Evolutionary conservation across 2,888 invertebrate genomes (phyloP).

Genomic region (Drosophila hamatofila): DNA sequence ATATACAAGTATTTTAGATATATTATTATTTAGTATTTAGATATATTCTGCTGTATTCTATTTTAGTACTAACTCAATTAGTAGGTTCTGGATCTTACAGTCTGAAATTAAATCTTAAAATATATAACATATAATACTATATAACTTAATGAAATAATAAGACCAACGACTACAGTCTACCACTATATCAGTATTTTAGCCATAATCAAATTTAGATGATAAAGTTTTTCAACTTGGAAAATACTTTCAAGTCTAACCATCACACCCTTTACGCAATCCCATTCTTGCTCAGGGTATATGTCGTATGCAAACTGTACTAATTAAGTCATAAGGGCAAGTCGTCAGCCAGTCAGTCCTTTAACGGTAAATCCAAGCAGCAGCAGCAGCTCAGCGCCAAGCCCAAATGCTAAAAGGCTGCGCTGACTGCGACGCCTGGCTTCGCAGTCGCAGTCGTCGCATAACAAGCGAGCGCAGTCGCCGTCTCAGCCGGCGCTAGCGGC

Average conservation of each 20-base stretch:
- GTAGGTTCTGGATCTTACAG: too few species aligned
- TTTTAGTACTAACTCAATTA: too few species aligned
- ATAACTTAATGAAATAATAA: too few species aligned
- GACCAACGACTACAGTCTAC: neutral
- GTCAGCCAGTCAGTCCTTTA: conserved; percentile 34
- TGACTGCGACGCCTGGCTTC: conserved; percentile 8
- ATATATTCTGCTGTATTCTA: too few species aligned
- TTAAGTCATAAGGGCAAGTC: conserved; percentile 57
- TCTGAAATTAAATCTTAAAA: too few species aligned
- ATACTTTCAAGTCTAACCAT: neutral
- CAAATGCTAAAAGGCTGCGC: conserved; percentile 37
- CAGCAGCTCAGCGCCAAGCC: conserved; percentile 41
- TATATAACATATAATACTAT: too few species aligned
- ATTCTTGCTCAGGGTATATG: conserved; percentile 13
- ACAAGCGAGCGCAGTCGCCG: conserved; percentile 16
- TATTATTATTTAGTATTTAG: too few species aligned
- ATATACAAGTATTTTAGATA: too few species aligned
- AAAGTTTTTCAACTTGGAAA: neutral
- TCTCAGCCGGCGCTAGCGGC: conserved; percentile 23
- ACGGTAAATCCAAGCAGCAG: conserved; percentile 13
- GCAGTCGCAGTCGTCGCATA: conserved; percentile 21
- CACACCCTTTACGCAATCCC: neutral
- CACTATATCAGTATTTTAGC: neutral
- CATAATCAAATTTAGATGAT: neutral
- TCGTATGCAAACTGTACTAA: conserved; percentile 40